Evolutionary conservation across 30 jellyfish, hydroid and myxozoan species (phyloP).

Genomic region (Clytia hemisphaerica): DNA sequence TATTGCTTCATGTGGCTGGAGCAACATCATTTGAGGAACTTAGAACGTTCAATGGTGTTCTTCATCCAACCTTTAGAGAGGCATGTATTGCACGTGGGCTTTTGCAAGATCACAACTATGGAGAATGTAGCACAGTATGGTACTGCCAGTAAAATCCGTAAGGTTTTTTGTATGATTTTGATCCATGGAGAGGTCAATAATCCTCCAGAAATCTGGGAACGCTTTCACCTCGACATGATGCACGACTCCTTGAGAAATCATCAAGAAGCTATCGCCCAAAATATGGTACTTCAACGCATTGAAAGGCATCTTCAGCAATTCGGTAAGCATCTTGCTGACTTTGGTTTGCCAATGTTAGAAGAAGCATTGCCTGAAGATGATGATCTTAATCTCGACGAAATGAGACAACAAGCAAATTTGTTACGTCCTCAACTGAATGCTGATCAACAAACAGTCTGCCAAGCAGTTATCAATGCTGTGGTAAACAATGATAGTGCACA

Average conservation of each 20-base stretch:
- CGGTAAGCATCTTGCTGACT: background rate
- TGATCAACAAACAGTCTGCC: too few species aligned
- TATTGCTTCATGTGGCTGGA: conserved; percentile 26
- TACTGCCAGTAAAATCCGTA: too few species aligned
- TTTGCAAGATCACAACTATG: background rate
- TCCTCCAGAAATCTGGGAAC: background rate
- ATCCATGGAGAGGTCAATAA: background rate
- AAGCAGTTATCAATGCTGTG: conserved; percentile 14
- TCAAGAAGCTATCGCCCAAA: background rate
- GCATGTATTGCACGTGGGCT: too few species aligned
- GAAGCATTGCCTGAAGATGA: too few species aligned
- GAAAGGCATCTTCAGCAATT: background rate
- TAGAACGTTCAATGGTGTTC: conserved; percentile 35
- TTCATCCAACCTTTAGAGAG: conserved; percentile 33
- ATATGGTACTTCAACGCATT: background rate
- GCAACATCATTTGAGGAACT: conserved; percentile 46
- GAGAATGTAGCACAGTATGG: too few species aligned
- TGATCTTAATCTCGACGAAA: too few species aligned
- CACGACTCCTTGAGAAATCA: background rate
- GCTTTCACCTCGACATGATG: background rate
- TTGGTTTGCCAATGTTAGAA: background rate
- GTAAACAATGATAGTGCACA: too few species aligned
- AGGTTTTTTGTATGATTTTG: too few species aligned
- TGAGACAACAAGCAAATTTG: too few species aligned
- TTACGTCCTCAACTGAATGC: too few species aligned